Evolutionary conservation across 23 tunicate species (phyloP).

Genomic region (Halocynthia roretzi): DNA sequence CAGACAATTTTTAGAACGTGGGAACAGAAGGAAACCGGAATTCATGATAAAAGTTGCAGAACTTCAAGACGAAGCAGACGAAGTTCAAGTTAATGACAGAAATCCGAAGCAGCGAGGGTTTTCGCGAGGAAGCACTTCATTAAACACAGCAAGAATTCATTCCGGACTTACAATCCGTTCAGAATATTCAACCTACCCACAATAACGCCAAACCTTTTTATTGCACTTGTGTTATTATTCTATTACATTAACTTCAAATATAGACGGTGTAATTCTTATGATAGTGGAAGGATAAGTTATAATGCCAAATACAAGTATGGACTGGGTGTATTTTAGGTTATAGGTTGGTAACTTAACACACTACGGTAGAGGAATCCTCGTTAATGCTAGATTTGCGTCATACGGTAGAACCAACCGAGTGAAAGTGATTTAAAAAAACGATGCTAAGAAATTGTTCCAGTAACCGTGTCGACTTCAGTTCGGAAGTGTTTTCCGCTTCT

Average conservation of each 20-base stretch:
- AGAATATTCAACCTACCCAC: constrained; percentile 15
- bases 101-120: constrained; percentile 8
- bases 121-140: constrained; percentile 11
- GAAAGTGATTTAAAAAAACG: too few relatives aligned
- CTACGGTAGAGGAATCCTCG: too few relatives aligned
- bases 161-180: constrained; percentile 60
- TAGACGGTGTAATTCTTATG: neutral
- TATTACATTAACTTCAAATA: neutral
- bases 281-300: too few relatives aligned
- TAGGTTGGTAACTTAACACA: too few relatives aligned
- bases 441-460: too few relatives aligned
- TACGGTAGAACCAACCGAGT: too few relatives aligned
- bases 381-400: too few relatives aligned
- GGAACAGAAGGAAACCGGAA: constrained; percentile 58
- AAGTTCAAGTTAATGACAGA: constrained; percentile 22
- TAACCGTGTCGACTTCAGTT: too few relatives aligned
- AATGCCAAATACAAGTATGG: too few relatives aligned
- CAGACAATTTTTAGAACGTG: constrained; percentile 78
- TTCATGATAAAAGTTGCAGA: constrained; percentile 78
- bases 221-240: neutral
- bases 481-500: too few relatives aligned
- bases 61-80: constrained; percentile 69
- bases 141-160: constrained; percentile 24
- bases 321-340: too few relatives aligned
- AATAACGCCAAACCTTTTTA: neutral